A percentile compares a stretch with the other conserved stretches of the same genome.
These are phyloP conservation scores for Synodontis membranacea DNA, from an alignment of 2,113 vertebrate species.

Conservation along the genomic window DNA sequence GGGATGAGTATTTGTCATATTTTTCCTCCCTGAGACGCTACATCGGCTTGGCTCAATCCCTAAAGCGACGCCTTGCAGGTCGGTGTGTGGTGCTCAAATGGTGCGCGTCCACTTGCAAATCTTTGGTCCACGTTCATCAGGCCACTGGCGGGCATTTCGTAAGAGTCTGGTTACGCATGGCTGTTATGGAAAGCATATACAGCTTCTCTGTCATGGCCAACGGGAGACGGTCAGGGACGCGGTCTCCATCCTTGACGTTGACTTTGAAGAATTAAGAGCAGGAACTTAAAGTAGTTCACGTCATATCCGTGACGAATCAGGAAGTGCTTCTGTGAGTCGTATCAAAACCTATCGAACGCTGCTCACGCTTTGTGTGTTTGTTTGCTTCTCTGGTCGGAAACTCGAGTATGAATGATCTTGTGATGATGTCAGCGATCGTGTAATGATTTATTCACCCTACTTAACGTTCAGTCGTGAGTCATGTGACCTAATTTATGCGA, in stretches of 20 bases:
- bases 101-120: not conserved
- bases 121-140: not conserved
- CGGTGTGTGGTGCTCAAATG: not conserved
- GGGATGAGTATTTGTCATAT: too few species aligned
- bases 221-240: not conserved
- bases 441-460: too few species aligned
- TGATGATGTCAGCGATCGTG: too few species aligned
- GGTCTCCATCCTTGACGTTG: not conserved
- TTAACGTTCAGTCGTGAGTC: too few species aligned
- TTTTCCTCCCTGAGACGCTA: not conserved
- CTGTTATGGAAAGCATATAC: not conserved
- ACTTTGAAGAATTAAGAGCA: not conserved
- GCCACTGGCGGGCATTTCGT: not conserved
- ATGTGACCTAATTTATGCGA: too few species aligned
- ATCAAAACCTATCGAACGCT: too few species aligned
- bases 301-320: not conserved
- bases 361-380: too few species aligned
- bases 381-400: too few species aligned
- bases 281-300: not conserved
- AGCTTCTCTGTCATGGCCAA: not conserved
- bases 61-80: not conserved
- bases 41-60: not conserved
- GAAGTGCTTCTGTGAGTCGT: too few species aligned
- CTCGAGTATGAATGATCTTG: too few species aligned
- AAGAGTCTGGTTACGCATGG: not conserved